Evolutionary conservation across 92 coral and sea anemone genomes (phyloP), one percentile per base, ranked within the genome.

Genomic region (Montipora capitata): DNA sequence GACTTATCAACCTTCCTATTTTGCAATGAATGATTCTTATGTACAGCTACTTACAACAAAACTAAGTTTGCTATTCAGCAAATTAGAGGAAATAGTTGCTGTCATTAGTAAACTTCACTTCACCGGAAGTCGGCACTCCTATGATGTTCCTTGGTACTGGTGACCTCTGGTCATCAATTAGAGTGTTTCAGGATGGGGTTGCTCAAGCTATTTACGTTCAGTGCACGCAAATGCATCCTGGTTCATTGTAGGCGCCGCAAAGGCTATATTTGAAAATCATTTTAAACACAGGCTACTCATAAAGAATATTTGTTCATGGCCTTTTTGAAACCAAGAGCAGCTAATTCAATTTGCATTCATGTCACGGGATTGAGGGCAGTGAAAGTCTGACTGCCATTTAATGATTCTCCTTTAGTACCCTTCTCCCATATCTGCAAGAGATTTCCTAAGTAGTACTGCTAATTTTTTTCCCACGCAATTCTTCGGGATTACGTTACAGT

Each of bases 51-150:
- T 80, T 38, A 48, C 14, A 7, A 43, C 54, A 83, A 83, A 48
- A 48, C 52, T 48, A 10, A 48, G 56, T 20, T 49, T 43, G 15
- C 87, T 61, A 83, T 83, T 83, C 68, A 69, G 40, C 67, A 81
- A 52, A 68, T 81, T 71, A 18, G 65, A 88, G 86, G 86, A 78
- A 78, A 85, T 79, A 83, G 84, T 52, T 64, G 75, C 83, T 85
- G 67, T 85, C 91, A 73, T 78, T 79, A 74, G 67, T 82, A 62
- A 66, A 77, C 90, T 72, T 64, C 80, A 85, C 61, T 72, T 90
- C 66, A 79, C 91, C 79, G 91, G 94, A 90, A 90, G 87, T 90
- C 84, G 94, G 94, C 8, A 20, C 40, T 3, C 54, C 84, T 63
- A 65, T 42, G 83, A 65, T 74, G 16, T 52, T 17, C 4, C 77